These are phyloP conservation scores for Oncorhynchus keta DNA, from an alignment of 2,113 vertebrate species.

Conservation along the genomic window DNA sequence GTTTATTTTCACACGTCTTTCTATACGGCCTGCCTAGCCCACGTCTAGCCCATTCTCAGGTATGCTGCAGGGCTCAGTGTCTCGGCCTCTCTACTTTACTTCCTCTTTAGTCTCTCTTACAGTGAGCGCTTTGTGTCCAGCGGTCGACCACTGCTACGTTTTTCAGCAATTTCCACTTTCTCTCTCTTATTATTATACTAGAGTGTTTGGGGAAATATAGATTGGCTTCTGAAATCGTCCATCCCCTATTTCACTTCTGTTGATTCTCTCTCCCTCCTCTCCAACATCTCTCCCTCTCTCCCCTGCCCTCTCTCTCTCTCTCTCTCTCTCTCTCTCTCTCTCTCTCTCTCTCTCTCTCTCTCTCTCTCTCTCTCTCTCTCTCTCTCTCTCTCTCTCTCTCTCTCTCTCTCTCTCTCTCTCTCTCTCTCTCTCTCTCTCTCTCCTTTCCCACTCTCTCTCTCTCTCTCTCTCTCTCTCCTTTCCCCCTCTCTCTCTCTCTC, in stretches of 20 bases:
- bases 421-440: background rate
- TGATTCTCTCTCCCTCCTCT: background rate
- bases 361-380: background rate
- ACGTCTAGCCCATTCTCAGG: slow-evolving; percentile 28
- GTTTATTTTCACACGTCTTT: slow-evolving; percentile 58
- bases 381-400: slow-evolving; percentile 34
- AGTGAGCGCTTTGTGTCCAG: slow-evolving; percentile 40
- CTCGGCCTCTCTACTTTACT: slow-evolving; percentile 13
- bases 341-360: background rate
- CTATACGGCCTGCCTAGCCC: slow-evolving; percentile 19
- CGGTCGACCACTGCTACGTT: slow-evolving; percentile 24
- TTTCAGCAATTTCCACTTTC: slow-evolving; percentile 35
- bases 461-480: background rate
- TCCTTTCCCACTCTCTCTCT: background rate
- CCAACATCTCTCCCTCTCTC: slow-evolving; percentile 21
- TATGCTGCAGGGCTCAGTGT: slow-evolving; percentile 17
- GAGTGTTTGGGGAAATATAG: background rate
- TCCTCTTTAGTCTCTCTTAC: slow-evolving; percentile 27
- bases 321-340: background rate
- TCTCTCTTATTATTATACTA: background rate
- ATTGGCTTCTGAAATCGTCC: slow-evolving; percentile 42
- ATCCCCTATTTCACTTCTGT: slow-evolving; percentile 43
- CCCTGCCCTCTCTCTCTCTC: background rate
- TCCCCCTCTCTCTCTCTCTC: background rate
- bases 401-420: no score